A percentile compares a stretch with the other conserved stretches of the same genome.
phyloP scores from a whole-genome alignment of 2,113 vertebrate species.

The Melanotaenia duboulayi region DNA sequence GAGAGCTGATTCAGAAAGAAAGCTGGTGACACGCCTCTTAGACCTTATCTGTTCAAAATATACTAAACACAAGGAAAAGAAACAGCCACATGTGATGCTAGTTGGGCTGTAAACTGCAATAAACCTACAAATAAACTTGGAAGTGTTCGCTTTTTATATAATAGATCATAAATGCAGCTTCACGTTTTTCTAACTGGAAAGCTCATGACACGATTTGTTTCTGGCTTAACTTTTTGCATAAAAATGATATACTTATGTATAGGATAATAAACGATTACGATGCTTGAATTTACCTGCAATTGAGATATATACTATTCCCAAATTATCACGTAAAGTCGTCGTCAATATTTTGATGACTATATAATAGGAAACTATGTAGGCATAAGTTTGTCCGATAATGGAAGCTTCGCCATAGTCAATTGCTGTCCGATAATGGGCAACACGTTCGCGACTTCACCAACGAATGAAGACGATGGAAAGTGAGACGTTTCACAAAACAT shows the following conservation, averaged over 20 bases:
- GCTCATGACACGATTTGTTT: too few relatives aligned
- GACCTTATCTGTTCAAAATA: neutral
- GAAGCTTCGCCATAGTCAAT: fast-evolving
- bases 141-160: neutral
- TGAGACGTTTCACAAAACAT: fast-evolving
- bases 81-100: neutral
- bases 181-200: neutral
- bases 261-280: too few relatives aligned
- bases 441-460: neutral
- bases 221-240: too few relatives aligned
- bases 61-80: neutral
- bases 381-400: slow-evolving; percentile 25
- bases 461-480: neutral
- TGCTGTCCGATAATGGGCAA: slow-evolving; percentile 37
- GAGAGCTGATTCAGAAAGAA: neutral
- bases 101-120: neutral
- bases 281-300: too few relatives aligned
- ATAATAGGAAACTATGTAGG: too few relatives aligned
- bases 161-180: neutral
- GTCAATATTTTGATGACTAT: neutral
- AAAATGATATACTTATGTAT: too few relatives aligned
- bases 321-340: neutral
- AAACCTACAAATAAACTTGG: neutral
- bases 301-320: too few relatives aligned
- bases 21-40: neutral